Base-by-base conservation (phyloP, 35 echinoderm and acorn worm genomes). In the Diadema setosum region DNA sequence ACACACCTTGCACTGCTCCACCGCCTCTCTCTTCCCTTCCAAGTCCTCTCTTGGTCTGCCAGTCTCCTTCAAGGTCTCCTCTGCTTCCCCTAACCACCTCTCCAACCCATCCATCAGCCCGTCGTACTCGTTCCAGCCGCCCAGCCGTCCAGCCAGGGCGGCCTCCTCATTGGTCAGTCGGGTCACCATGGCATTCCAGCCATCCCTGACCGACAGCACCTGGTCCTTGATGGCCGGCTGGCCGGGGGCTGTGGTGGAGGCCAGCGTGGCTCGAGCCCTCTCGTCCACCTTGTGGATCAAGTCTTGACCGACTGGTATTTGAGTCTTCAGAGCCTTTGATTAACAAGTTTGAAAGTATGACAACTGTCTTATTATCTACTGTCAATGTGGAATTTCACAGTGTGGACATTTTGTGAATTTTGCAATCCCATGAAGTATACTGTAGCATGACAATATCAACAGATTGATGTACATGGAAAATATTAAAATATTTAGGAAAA, bases 1-100 rank as follows among this genome's bases (percentile, higher is more conserved):
- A 31, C 82, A 50, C n/a, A 93, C 91, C 91, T 93, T 83, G 55
- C 80, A 93, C 55, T 74, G 55, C 20, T 88, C 80, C 15, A 42
- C 45, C 14, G 46, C 75, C 21, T 64, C 64, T 41, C 45, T 18
- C 46, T 93, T 93, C 8, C 61, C 69, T 43, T 88, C 46, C 5
- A 80, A 6, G 46, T 83, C 91, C 74, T 86, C 57, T 55, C 89
- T 85, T 39, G 82, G 41, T 15, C 61, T 33, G 16, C 35, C 25
- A 32, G 58, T 29, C 37, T 82, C 81, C 37, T 78, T 70, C 45
- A 89, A 42, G 18, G 35, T 69, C 17, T 48, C 58, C 42, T 93
- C 86, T 29, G 81, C 70, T 34, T 84, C 52, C 11, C 76, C 65
- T 63, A 93, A 32, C 91, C 91, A 88, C 34, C 76, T 31, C 46